Evolutionary conservation across 2,113 vertebrate species (phyloP).

Genomic region (Xenus cinereus): DNA sequence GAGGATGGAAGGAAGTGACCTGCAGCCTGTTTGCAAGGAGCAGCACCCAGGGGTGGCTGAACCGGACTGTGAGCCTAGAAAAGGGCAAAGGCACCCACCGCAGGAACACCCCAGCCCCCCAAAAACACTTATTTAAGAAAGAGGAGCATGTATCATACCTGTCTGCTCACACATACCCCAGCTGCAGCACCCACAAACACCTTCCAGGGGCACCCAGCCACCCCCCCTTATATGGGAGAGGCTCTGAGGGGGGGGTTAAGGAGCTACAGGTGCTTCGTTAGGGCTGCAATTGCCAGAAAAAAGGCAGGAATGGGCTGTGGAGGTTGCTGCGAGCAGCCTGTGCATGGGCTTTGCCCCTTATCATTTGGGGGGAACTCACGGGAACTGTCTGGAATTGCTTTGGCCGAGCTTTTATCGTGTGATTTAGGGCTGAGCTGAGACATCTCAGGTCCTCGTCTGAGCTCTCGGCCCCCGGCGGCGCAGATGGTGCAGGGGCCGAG

Average conservation of each 20-base stretch:
- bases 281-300: neutral
- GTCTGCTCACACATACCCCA: rapidly evolving
- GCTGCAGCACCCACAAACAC: rapidly evolving
- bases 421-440: neutral
- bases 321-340: neutral
- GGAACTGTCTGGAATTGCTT: neutral
- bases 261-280: neutral
- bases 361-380: too few relatives aligned
- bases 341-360: neutral
- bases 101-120: neutral
- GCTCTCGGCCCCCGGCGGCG: rapidly evolving
- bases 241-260: neutral
- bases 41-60: rapidly evolving
- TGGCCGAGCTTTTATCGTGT: neutral
- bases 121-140: rapidly evolving
- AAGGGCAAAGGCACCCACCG: neutral
- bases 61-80: rapidly evolving
- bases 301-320: neutral
- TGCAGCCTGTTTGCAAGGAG: neutral
- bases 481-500: neutral
- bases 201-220: rapidly evolving
- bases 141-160: rapidly evolving
- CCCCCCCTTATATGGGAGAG: neutral
- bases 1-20: neutral
- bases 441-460: neutral